Evolutionary conservation across 2,888 invertebrate genomes (phyloP).

Genomic region (Athalia rosae): DNA sequence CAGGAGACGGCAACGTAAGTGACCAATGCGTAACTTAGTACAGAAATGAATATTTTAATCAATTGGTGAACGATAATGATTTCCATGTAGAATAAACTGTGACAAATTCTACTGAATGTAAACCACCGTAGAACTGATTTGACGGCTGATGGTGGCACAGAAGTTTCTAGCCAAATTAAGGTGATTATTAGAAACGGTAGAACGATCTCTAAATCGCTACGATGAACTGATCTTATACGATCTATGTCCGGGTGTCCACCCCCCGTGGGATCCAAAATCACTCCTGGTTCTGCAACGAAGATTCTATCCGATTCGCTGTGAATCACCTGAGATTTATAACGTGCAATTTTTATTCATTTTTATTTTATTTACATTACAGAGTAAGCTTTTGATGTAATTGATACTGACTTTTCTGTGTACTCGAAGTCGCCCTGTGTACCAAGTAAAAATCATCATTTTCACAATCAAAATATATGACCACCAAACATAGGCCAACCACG

Average conservation of each 20-base stretch:
- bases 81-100: slow-evolving; percentile 57
- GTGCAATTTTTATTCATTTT: neutral
- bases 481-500: slow-evolving; percentile 58
- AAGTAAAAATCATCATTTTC: slow-evolving; percentile 60
- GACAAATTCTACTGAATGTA: slow-evolving; percentile 54
- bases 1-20: slow-evolving; percentile 47
- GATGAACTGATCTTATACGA: slow-evolving; percentile 62
- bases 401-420: slow-evolving; percentile 58
- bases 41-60: slow-evolving; percentile 23
- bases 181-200: slow-evolving; percentile 58
- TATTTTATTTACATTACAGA: neutral
- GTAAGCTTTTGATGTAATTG: neutral
- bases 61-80: slow-evolving; percentile 47
- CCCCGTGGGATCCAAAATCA: slow-evolving; percentile 58
- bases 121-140: slow-evolving; percentile 55
- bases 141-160: slow-evolving; percentile 51
- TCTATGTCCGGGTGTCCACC: slow-evolving; percentile 64
- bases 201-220: slow-evolving; percentile 57
- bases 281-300: slow-evolving; percentile 60
- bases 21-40: slow-evolving; percentile 47
- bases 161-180: slow-evolving; percentile 60
- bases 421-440: slow-evolving; percentile 61
- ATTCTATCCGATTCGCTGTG: slow-evolving; percentile 66
- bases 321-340: slow-evolving; percentile 57
- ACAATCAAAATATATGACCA: slow-evolving; percentile 60